Evolutionary conservation across 2,113 vertebrate species (phyloP), one percentile per base, ranked within the genome.

Genomic region (Embiotoca jacksoni): DNA sequence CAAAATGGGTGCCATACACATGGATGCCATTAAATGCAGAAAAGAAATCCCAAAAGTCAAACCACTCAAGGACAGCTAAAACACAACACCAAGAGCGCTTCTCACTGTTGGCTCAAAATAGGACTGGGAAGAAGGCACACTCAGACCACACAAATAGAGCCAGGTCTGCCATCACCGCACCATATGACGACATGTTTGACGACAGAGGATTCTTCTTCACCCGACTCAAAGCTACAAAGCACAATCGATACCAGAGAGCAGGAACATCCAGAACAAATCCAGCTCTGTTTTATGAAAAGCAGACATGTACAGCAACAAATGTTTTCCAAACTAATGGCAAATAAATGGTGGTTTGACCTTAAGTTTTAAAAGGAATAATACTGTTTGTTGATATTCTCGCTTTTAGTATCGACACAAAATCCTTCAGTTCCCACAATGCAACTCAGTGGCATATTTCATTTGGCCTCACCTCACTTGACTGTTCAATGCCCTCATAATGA

Each of bases 21-120:
- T 54, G 37, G 54, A 74, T 54, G 36, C 15, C 64, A 80, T 77
- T 9, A 65, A 75, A 84, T 54, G 23, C 4, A 47, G 3, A 5
- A 57, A 58, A 60, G 61, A 35, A 70, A 66, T 4, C 36, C 46
- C 8, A 2, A 56, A 59, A 37, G 3, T 56, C 63, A 63, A 69
- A 60, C 71, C 72, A 72, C 6, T 46, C 9, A 49, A 78, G n/a
- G 37, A 39, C 44, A 52, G 74, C 72, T 69, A n/a, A 5, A 39
- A 75, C 35, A 41, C 49, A 50, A 49, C 69, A 63, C 60, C 46
- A 41, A 58, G 65, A 67, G n/a, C 14, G 16, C 39, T 85, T 57
- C 66, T 58, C 13, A 35, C 23, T 47, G 33, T 62, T 5, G 4
- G 60, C 69, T 80, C 9, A 74, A 81, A 87, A 87, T 64, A 83